Evolutionary conservation across 2,888 invertebrate species (phyloP), one percentile per base, ranked within the genome.

Genomic region (Dolichopus griseipennis): DNA sequence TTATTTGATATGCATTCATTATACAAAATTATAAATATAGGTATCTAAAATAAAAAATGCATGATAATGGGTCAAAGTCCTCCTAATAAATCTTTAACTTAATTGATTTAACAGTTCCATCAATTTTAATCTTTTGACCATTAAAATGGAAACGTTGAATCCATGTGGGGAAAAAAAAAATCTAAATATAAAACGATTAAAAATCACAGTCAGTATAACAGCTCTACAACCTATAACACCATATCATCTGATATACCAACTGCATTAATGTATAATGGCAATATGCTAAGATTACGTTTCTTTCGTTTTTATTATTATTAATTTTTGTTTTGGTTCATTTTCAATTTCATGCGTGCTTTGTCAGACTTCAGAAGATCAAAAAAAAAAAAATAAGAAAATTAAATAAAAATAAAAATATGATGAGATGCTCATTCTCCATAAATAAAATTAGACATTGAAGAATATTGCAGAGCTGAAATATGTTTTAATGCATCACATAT

Each of bases 61-160:
- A 52, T 52, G n/a, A 12, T 52, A 52, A 52, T 52, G n/a, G 52
- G 52, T 52, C 52, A 52, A 52, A 52, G 52, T 52, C 52, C 52
- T 52, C 52, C 15, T 52, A 52, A 52, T 52, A 52, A 18, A 52
- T 18, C 15, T 52, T 52, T 52, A 52, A 52, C 52, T 52, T 52
- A 52, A 52, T 52, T 52, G 52, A 52, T 52, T 52, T 52, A 52
- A 52, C 52, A 52, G 52, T 52, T 52, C 52, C 52, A 52, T 52
- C 52, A 52, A 52, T 15, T 12, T 52, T 52, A 52, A 52, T 52
- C 52, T 52, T 52, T 18, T 52, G n/a, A 52, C 52, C 52, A 52
- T 52, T 52, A 18, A 18, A 52, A 52, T 52, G 52, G n/a, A 52
- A 52, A 52, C 52, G 15, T 52, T 52, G 2, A 41, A 12, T 41